Base-by-base conservation (phyloP, 2,888 invertebrate genomes). In the Tenthredo distinguenda region DNA sequence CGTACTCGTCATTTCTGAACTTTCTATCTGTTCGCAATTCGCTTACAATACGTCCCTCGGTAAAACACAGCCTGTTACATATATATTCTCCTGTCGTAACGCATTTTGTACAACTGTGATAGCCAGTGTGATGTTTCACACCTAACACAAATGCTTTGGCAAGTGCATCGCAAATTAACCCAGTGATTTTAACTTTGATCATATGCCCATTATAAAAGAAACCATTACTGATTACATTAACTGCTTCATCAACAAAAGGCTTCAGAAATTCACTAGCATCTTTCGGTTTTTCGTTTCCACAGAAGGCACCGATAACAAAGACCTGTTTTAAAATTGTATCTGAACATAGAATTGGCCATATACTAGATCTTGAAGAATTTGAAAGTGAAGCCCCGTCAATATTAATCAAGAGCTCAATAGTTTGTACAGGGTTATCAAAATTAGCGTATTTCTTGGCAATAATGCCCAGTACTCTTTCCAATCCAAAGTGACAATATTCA, bases 101-200 rank as follows among this genome's bases (percentile, higher is more conserved):
- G 82, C 89, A 89, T 86, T 87, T 88, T 55, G 86, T 81, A 74
- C 90, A 90, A 58, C 86, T 86, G 47, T 62, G 83, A 76, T 86
- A 88, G 4, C 86, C 87, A 31, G 85, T 86, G 62, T 88, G 87
- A 43, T 81, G 47, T 85, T 87, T 88, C 26, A 84, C 71, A 31
- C 85, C 71, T 37, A 87, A 62, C 43, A 87, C 82, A 65, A 84
- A 86, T 3, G 87, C 47, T 71, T 87, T 87, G 9, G 88, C 87
- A 12, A 87, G 87, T 9, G 86, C 84, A 81, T 88, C 88, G 62
- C 87, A 88, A 81, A 85, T 84, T 40, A 87, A 77, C 2, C 62
- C 83, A 81, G 47, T 34, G 21, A 87, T 84, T 85, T 34, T 34
- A 34, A 79, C 58, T 55, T 5, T 40, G 0, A 79, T n/a, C 6